Percentiles rank a stretch among this genome's conserved stretches.
phyloP scores from a whole-genome alignment of 2,888 invertebrate genomes.

The Chydorus sphaericus region DNA sequence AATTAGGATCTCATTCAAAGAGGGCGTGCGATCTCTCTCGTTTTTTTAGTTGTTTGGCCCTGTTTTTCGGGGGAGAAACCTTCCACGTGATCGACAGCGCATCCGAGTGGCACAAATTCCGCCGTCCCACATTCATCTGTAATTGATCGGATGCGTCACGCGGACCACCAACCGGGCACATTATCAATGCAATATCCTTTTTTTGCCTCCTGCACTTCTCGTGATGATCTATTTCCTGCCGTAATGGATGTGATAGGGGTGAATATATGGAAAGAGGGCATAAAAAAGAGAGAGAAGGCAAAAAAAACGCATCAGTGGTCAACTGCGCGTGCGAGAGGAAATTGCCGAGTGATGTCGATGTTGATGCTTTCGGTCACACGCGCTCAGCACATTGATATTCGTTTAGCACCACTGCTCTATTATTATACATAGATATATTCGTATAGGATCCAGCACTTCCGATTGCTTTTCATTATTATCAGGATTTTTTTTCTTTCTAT shows the following conservation, averaged over 20 bases:
- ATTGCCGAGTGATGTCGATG: no score
- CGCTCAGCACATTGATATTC: no score
- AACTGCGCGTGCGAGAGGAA: neutral
- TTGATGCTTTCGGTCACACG: no score
- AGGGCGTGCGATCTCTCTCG: neutral
- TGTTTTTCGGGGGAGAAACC: neutral
- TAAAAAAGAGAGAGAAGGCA: neutral
- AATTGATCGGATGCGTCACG: neutral
- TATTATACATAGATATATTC: no score
- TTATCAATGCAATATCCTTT: neutral
- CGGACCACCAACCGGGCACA: neutral
- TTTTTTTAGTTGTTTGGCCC: neutral
- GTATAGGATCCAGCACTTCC: no score
- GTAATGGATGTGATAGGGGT: conserved; percentile 4
- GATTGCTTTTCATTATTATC: no score
- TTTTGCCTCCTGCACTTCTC: neutral
- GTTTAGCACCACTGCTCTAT: no score
- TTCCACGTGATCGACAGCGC: neutral
- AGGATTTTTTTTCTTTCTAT: no score
- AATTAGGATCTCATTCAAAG: neutral
- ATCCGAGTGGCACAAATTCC: neutral
- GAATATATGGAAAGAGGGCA: neutral
- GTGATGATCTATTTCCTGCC: conserved; percentile 3
- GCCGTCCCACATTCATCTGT: neutral
- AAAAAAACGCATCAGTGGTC: neutral